Conservation (phyloP, 92 coral and sea anemone species). For the Epizoanthus fatuus region DNA sequence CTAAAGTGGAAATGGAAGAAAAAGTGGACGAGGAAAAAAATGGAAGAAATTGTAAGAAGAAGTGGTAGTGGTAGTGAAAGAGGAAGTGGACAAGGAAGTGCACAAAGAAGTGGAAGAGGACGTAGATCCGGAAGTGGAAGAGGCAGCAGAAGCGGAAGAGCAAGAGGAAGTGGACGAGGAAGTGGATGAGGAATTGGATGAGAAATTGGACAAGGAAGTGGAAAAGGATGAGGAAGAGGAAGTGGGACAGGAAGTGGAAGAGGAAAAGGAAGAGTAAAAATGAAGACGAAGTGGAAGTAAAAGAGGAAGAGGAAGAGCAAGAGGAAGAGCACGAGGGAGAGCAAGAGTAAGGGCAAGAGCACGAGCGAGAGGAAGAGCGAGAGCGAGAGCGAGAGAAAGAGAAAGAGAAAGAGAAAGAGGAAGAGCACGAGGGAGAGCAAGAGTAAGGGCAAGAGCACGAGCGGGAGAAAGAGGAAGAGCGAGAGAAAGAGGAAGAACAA, state of each 20-base stretch:
- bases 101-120: background rate
- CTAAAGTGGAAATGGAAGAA: background rate
- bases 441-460: no score
- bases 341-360: no score
- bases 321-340: no score
- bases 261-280: background rate
- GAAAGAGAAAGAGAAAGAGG: no score
- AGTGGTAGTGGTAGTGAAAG: background rate
- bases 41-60: background rate
- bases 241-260: background rate
- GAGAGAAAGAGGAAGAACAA: no score
- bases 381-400: no score
- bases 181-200: background rate
- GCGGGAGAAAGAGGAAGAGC: no score
- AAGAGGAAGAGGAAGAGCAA: background rate
- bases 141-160: background rate
- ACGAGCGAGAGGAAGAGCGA: no score
- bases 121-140: background rate
- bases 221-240: background rate
- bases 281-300: no score
- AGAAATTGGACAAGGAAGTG: background rate
- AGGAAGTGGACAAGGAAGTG: background rate
- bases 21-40: background rate
- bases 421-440: no score
- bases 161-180: background rate